Evolutionary conservation across 2,888 invertebrate species (phyloP).

Genomic region (Macrosoma leucophasiata): DNA sequence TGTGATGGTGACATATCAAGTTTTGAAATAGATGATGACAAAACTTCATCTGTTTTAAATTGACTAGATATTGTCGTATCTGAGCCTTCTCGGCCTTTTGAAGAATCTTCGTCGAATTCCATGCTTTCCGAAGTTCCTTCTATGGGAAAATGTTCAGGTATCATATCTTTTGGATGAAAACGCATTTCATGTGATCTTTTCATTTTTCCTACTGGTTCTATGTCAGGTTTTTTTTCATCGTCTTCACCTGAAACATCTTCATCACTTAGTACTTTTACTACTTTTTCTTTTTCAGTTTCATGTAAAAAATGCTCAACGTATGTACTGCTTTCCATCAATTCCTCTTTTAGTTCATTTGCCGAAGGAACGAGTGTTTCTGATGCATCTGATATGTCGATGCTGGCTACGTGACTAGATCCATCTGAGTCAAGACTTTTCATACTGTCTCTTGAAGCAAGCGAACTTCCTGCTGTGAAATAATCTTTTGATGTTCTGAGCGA

Average conservation of each 20-base stretch:
- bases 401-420: slow-evolving; percentile 91
- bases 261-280: slow-evolving; percentile 63
- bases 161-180: slow-evolving; percentile 80
- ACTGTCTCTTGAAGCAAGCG: slow-evolving; percentile 91
- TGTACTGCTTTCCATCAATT: slow-evolving; percentile 79
- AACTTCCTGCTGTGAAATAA: slow-evolving; percentile 89
- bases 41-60: slow-evolving; percentile 58
- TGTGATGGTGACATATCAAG: slow-evolving; percentile 54
- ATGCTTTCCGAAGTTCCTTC: slow-evolving; percentile 58
- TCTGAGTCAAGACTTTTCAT: slow-evolving; percentile 93
- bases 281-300: slow-evolving; percentile 50
- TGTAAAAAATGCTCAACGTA: slow-evolving; percentile 72
- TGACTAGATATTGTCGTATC: slow-evolving; percentile 68
- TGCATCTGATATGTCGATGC: slow-evolving; percentile 92
- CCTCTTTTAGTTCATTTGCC: slow-evolving; percentile 86
- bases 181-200: slow-evolving; percentile 94
- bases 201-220: slow-evolving; percentile 82
- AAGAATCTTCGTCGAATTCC: slow-evolving; percentile 59
- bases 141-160: slow-evolving; percentile 64
- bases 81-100: slow-evolving; percentile 57
- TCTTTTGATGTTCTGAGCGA: slow-evolving; percentile 87
- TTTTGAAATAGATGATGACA: slow-evolving; percentile 66
- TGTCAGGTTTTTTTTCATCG: slow-evolving; percentile 61
- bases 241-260: slow-evolving; percentile 76
- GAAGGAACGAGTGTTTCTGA: slow-evolving; percentile 96